Evolutionary conservation across 2,888 invertebrate genomes (phyloP).

Genomic region (Polydrusus tereticollis): DNA sequence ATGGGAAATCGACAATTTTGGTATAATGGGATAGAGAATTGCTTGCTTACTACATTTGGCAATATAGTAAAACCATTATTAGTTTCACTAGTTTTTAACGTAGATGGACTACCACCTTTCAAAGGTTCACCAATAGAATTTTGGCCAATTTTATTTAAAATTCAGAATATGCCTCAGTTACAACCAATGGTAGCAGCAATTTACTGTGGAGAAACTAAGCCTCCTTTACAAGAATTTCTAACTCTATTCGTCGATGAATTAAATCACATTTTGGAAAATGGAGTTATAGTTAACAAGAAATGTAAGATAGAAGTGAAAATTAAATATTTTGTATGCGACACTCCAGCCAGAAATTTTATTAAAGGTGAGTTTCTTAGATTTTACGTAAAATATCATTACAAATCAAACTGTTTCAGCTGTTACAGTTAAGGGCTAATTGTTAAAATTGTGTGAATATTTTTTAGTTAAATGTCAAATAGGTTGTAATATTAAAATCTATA

Average conservation of each 20-base stretch:
- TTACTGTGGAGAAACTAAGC: conserved; percentile 50
- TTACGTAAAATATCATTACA: too few species aligned
- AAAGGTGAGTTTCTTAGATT: conserved; percentile 42
- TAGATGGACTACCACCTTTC: background rate
- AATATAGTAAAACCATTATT: too few species aligned
- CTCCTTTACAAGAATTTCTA: conserved; percentile 44
- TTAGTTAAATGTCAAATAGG: too few species aligned
- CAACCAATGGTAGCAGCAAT: conserved; percentile 46
- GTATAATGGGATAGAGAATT: background rate
- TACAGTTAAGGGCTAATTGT: too few species aligned
- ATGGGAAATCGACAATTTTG: background rate
- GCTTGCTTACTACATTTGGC: too few species aligned
- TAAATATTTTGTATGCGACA: conserved; percentile 49
- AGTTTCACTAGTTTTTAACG: background rate
- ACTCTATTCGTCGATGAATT: conserved; percentile 49
- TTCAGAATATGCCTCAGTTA: too few species aligned
- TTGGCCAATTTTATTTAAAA: background rate
- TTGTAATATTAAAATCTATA: too few species aligned
- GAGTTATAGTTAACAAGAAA: conserved; percentile 18
- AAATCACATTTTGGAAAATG: conserved; percentile 37
- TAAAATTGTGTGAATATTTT: too few species aligned
- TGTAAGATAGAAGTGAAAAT: conserved; percentile 19
- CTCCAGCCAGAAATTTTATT: conserved; percentile 50
- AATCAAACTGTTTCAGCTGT: too few species aligned
- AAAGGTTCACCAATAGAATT: background rate